Evolutionary conservation across 2,113 vertebrate genomes (phyloP).

Genomic region (Cololabis saira): DNA sequence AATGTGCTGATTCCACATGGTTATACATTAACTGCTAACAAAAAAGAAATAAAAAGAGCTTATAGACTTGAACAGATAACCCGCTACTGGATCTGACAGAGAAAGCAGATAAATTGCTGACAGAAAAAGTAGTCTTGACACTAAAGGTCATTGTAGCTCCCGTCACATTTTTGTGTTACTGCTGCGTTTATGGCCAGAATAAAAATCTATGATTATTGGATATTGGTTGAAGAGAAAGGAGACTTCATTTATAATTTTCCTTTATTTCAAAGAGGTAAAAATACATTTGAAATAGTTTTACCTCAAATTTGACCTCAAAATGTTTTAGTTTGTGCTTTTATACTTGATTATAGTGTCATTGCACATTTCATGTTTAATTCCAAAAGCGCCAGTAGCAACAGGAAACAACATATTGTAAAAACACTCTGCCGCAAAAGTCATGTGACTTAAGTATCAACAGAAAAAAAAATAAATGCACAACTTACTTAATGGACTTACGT

Average conservation of each 20-base stretch:
- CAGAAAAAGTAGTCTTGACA: slow-evolving; percentile 72
- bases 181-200: slow-evolving; percentile 63
- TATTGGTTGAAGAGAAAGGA: not conserved
- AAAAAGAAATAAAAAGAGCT: slow-evolving; percentile 76
- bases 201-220: slow-evolving; percentile 31
- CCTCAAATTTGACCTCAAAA: not conserved
- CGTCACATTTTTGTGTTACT: slow-evolving; percentile 53
- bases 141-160: slow-evolving; percentile 70
- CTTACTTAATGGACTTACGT: too few species aligned
- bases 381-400: too few species aligned
- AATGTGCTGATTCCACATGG: slow-evolving; percentile 79
- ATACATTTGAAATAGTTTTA: not conserved
- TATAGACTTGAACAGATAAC: slow-evolving; percentile 75
- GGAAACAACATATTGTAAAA: too few species aligned
- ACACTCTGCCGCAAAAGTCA: too few species aligned
- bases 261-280: not conserved
- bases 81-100: slow-evolving; percentile 74
- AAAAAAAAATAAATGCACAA: too few species aligned
- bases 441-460: too few species aligned
- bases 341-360: too few species aligned
- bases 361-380: too few species aligned
- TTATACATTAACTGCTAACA: slow-evolving; percentile 82
- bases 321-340: too few species aligned
- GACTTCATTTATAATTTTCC: slow-evolving; percentile 8
- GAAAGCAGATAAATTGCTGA: slow-evolving; percentile 72